Evolutionary conservation across 2,888 invertebrate genomes (phyloP), one percentile per base, ranked within the genome.

Genomic region (Macrophya alboannulata): DNA sequence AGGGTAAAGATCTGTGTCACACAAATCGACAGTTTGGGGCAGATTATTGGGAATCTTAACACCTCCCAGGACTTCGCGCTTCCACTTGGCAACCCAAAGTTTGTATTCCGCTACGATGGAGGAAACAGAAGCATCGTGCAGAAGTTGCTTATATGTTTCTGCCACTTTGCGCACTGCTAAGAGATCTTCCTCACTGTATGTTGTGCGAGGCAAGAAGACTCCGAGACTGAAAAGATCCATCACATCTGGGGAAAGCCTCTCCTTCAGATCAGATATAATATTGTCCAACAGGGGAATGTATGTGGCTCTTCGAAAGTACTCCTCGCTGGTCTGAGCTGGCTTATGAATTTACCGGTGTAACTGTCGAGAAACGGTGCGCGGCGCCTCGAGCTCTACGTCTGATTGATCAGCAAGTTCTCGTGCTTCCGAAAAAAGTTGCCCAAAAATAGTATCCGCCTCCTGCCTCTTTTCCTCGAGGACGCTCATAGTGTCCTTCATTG

Each of bases 231-330:
- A 89, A 84, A 90, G 88, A 86, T 89, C 81, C 84, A 89, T 85
- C 72, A 89, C 86, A 48, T 89, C 89, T 81, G 89, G 87, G 84
- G 89, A 88, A 12, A 87, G 87, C 31, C 88, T 82, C 43, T 87
- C 86, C 62, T 88, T 85, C 4, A 89, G 84, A 76, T 90, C 88
- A 82, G 72, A 86, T 65, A 89, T 87, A 84, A 91, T 87, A 65
- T 87, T 87, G 87, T 89, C 89, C 86, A 91, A 86, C 88, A 91
- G 89, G 87, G 91, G 89, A 84, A 90, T 89, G 87, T 89, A 89
- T 85, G 89, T 86, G 59, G 88, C 85, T 86, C 87, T 88, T 72
- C 87, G 87, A 84, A 89, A 90, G 77, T 89, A 89, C 79, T 88
- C 88, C 83, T 89, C 87, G 77, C 84, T 25, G 17, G 86, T 82